These are phyloP conservation scores for Grallaria varia DNA, from an alignment of 2,113 vertebrate species.

Conservation along the genomic window DNA sequence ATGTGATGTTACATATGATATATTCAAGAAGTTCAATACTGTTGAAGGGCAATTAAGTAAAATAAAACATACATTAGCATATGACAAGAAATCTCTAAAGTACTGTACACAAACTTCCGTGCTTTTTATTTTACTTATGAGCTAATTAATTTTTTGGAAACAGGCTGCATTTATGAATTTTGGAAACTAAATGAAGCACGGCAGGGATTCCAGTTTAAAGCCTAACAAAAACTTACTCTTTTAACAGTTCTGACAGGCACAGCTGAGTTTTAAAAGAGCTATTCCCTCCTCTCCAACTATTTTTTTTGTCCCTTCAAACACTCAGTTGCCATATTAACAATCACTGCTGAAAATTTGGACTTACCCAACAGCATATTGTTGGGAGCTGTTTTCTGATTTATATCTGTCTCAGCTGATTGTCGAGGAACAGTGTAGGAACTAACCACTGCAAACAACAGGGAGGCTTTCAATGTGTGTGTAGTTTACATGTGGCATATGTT, in stretches of 20 bases:
- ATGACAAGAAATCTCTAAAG: neutral
- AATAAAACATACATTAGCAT: neutral
- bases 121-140: neutral
- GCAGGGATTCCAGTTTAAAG: conserved; percentile 35
- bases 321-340: conserved; percentile 52
- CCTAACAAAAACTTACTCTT: conserved; percentile 55
- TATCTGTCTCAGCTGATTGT: neutral
- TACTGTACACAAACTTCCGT: neutral
- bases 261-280: conserved; percentile 46
- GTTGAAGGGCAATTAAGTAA: neutral
- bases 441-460: neutral
- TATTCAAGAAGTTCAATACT: neutral
- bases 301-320: conserved; percentile 25
- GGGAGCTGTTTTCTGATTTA: conserved; percentile 25
- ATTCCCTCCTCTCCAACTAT: conserved; percentile 22
- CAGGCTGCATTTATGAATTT: conserved; percentile 17
- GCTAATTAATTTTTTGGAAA: conserved; percentile 33
- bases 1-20: neutral
- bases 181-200: neutral
- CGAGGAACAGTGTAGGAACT: neutral
- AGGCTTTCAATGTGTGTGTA: neutral
- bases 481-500: neutral
- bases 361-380: conserved; percentile 29
- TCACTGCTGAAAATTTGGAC: conserved; percentile 8
- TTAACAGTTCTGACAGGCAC: conserved; percentile 64